A percentile compares a stretch with the other conserved stretches of the same genome.
phyloP scores from a whole-genome alignment of 2,797 vertebrate species.

The Xenopus petersii region DNA sequence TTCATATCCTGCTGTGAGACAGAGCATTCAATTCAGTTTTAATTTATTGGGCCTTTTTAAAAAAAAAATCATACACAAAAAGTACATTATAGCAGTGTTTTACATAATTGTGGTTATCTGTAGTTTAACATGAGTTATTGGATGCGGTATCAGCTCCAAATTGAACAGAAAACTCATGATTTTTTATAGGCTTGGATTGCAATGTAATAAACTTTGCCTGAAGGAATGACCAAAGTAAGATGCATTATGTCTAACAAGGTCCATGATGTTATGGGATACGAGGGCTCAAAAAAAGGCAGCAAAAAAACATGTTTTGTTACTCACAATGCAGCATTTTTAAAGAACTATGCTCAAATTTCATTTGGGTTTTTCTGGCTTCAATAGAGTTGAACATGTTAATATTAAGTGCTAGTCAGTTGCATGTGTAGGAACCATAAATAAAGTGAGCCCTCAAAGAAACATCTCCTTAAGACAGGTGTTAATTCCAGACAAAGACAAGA shows the following conservation, averaged over 20 bases:
- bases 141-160: background rate
- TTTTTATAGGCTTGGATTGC: background rate
- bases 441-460: too few species aligned
- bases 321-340: too few species aligned
- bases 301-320: too few species aligned
- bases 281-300: too few species aligned
- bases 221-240: background rate
- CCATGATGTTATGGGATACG: background rate
- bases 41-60: conserved; percentile 18
- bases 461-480: too few species aligned
- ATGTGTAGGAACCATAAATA: too few species aligned
- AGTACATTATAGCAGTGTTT: conserved; percentile 13
- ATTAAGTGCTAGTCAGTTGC: too few species aligned
- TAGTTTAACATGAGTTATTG: background rate
- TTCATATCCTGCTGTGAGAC: conserved; percentile 21
- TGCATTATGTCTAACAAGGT: background rate
- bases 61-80: background rate
- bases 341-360: too few species aligned
- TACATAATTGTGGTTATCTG: conserved; percentile 11
- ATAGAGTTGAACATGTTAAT: too few species aligned
- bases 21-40: conserved; percentile 15
- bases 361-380: too few species aligned
- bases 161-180: background rate
- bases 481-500: too few species aligned
- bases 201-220: background rate